Base-by-base conservation (phyloP, 1,140 invertebrate species). In the Teleogryllus occipitalis region DNA sequence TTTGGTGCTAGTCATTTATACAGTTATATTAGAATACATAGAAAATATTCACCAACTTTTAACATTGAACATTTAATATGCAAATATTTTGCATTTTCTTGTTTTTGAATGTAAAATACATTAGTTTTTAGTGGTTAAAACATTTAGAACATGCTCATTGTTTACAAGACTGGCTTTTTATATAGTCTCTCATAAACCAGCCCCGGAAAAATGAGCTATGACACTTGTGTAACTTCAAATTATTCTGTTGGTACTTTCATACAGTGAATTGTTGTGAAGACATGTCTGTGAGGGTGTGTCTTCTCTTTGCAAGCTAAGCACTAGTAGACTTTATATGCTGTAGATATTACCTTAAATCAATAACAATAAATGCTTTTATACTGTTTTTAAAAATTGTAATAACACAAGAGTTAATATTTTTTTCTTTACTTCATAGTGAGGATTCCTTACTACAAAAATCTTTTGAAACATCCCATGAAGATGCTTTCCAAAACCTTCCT, bases 1-100 rank as follows among this genome's bases (percentile, higher is more conserved):
- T 65, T 65, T 65, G 54, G 54, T 65, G 54, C 54, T 65, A 65
- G 54, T 65, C 54, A 65, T 65, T 18, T 65, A 65, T 65, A 65
- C 27, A 39, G 27, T 39, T 39, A 39, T 39, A 39, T 39, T 39
- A 39, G 27, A 39, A 39, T 39, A 39, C 27, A 39, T 39, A 39
- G 27, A 39, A 39, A 39, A 39, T 39, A 39, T 39, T 39, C 27
- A 39, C 27, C 1, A 39, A 39, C 27, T 39, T 39, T 39, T 39
- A 39, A 39, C 27, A 39, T 65, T 65, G 7, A 54, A 8, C 15
- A 8, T 54, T 54, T 8, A 65, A 10, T 18, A 65, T 18, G 18
- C 54, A 65, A 65, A 18, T 18, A 65, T 14, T 65, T 65, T 65
- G 54, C 27, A 39, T 39, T 39, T 65, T 10, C 10, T 65, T 65